A percentile compares a stretch with the other conserved stretches of the same genome.
Conservation (phyloP, 2,113 vertebrate species). For the Oxyura jamaicensis region DNA sequence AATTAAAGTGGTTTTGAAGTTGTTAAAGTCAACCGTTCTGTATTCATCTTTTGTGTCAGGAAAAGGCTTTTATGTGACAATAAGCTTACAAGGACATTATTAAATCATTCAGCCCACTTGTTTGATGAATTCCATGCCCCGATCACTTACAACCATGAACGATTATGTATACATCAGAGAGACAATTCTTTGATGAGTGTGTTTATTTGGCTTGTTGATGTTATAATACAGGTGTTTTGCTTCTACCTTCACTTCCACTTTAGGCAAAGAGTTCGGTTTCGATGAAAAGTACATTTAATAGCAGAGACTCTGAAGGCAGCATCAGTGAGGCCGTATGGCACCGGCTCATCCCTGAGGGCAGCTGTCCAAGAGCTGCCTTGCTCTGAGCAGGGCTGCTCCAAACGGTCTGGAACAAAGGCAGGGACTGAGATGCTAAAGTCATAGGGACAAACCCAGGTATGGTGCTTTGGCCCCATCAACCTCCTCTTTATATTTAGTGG, state of each 20-base stretch:
- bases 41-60: background rate
- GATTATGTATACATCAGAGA: background rate
- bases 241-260: background rate
- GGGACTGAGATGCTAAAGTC: background rate
- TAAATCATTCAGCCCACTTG: constrained; percentile 32
- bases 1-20: constrained; percentile 32
- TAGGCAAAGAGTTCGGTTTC: background rate
- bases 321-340: background rate
- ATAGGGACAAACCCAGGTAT: accelerated
- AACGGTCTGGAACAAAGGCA: background rate
- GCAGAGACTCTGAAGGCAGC: accelerated
- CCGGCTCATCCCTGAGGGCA: background rate
- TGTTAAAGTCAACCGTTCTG: background rate
- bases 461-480: background rate
- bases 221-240: background rate
- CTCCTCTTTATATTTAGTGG: background rate
- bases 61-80: constrained; percentile 29
- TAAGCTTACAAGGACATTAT: constrained; percentile 5
- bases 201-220: constrained; percentile 11
- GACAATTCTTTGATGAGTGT: background rate
- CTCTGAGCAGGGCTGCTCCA: background rate
- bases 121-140: background rate
- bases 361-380: background rate
- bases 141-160: background rate
- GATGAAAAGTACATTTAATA: background rate